Evolutionary conservation across 2,888 invertebrate genomes (phyloP), one percentile per base, ranked within the genome.

Genomic region (Nomada flava): DNA sequence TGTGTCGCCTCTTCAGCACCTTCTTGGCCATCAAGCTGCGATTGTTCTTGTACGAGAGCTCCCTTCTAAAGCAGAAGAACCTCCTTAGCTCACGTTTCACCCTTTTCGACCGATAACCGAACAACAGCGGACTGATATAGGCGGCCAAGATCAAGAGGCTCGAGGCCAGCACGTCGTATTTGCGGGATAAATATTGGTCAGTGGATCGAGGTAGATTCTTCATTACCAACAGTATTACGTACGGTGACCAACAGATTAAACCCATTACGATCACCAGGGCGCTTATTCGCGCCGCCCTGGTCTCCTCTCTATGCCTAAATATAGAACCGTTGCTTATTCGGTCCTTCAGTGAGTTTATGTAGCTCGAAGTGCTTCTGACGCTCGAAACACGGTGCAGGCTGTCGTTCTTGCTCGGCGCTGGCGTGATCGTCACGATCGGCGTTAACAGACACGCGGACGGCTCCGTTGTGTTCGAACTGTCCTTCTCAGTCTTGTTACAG

Each of bases 241-340:
- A 95, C 0, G 95, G 95, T 20, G 95, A 92, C 95, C 95, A 95
- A 89, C 95, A 95, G 52, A 95, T 92, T 15, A 95, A 92, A 71
- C 95, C 96, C 94, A 97, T 96, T 53, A 97, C 95, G 91, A 97
- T 96, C 83, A 97, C 97, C 83, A 97, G 93, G 65, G 96, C 96
- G 91, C 98, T 98, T 70, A 98, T 97, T 86, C 98, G 96, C 11
- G 98, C 98, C 2, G 98, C 98, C 85, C 98, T 95, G 87, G 98
- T 97, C 94, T 98, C 98, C 92, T 98, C 98, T 72, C 98, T 95
- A 92, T 98, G 97, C 91, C 96, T 95, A 94, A 98, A 97, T 82
- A 97, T 95, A 63, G 97, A 97, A 47, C 97, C 97, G 92, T 98
- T 97, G 83, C 98, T 97, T 84, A 98, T 96, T 71, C 97, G 95